phyloP scores from a whole-genome alignment of 2,797 vertebrate genomes.

The Glyptemys insculpta region DNA sequence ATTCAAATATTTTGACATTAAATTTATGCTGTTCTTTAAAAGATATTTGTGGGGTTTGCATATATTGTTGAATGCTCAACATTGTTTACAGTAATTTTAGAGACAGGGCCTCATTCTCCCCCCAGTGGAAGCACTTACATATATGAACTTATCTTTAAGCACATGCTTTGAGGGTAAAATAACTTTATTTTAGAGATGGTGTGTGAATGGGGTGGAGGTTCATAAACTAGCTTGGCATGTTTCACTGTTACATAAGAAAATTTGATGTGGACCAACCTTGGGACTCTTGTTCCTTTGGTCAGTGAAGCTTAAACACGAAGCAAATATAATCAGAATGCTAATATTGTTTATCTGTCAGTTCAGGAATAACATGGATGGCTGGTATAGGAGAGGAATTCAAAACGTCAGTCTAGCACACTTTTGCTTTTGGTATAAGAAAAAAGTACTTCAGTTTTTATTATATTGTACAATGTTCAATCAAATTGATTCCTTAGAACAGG shows the following conservation, averaged over 20 bases:
- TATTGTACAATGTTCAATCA: background rate
- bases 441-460: background rate
- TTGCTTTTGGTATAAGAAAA: background rate
- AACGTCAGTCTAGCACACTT: background rate
- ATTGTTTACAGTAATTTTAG: background rate
- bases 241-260: background rate
- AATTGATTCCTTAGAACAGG: background rate
- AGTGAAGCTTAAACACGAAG: background rate
- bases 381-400: background rate
- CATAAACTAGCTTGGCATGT: background rate
- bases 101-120: background rate
- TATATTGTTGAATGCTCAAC: constrained; percentile 15
- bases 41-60: constrained; percentile 36
- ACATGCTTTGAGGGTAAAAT: background rate
- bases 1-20: constrained; percentile 81
- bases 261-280: background rate
- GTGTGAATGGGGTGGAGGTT: background rate
- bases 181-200: background rate
- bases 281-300: background rate
- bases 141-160: background rate
- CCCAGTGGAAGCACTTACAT: background rate
- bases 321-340: background rate
- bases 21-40: constrained; percentile 75
- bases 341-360: background rate
- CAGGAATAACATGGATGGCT: background rate